Conservation (phyloP, 2,797 vertebrate genomes). For the Chaenodraco wilsoni region DNA sequence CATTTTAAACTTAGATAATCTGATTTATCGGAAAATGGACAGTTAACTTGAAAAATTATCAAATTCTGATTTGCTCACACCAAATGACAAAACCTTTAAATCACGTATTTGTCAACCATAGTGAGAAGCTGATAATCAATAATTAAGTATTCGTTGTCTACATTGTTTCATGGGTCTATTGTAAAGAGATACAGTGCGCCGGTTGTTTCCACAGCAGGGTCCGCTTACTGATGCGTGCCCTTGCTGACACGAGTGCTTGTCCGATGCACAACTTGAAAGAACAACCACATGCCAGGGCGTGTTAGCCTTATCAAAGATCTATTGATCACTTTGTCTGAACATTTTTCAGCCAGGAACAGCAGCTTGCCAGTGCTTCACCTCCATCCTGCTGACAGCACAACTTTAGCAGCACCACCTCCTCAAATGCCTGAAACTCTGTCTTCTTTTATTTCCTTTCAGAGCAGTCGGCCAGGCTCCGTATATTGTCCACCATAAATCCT, state of each 20-base stretch:
- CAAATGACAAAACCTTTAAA: background rate
- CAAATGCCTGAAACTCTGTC: slow-evolving; percentile 72
- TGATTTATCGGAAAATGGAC: background rate
- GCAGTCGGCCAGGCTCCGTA: slow-evolving; percentile 65
- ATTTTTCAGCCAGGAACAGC: slow-evolving; percentile 52
- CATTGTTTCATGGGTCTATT: slow-evolving; percentile 1
- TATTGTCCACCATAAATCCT: slow-evolving; percentile 72
- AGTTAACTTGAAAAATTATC: background rate
- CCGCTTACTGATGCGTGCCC: slow-evolving; percentile 31
- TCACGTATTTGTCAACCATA: background rate
- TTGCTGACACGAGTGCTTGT: slow-evolving; percentile 32
- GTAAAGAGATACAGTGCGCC: background rate
- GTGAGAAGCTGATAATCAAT: background rate
- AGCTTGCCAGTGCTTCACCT: slow-evolving; percentile 51
- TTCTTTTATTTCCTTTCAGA: slow-evolving; percentile 56
- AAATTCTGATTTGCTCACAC: background rate
- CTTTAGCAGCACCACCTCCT: slow-evolving; percentile 56
- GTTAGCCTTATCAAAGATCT: slow-evolving; percentile 66
- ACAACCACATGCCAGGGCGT: slow-evolving; percentile 30
- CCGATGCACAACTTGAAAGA: slow-evolving; percentile 40
- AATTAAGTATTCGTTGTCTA: slow-evolving; percentile 9
- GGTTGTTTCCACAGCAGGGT: slow-evolving; percentile 12
- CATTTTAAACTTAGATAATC: background rate
- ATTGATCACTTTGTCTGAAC: slow-evolving; percentile 63
- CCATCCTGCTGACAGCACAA: slow-evolving; percentile 66